Conservation (phyloP, 2,797 vertebrate genomes). For the Argentina silus region DNA sequence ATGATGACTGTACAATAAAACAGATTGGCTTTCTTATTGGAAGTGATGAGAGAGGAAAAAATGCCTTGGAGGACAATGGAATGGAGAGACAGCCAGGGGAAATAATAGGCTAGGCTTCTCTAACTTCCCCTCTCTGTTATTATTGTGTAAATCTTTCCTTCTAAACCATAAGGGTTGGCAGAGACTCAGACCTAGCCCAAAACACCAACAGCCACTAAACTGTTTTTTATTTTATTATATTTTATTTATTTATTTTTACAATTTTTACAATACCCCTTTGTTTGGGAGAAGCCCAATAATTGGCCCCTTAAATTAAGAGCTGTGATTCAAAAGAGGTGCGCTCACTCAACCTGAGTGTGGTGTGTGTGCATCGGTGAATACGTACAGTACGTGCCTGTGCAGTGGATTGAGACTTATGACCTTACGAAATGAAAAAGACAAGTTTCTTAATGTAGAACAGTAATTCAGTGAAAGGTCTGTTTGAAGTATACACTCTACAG, state of each 20-base stretch:
- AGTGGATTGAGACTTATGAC: too few relatives aligned
- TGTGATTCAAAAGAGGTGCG: conserved; percentile 25
- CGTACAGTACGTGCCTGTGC: too few relatives aligned
- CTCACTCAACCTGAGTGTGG: background rate
- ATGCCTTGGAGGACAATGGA: conserved; percentile 24
- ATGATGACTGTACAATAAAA: conserved; percentile 23
- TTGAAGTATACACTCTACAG: too few relatives aligned
- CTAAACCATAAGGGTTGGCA: conserved; percentile 22
- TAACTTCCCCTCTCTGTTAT: conserved; percentile 26
- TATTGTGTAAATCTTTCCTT: conserved; percentile 13
- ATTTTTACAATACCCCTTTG: conserved; percentile 30
- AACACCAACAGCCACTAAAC: conserved; percentile 16
- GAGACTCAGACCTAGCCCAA: conserved; percentile 27
- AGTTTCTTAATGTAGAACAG: too few relatives aligned
- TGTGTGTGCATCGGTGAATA: conserved; percentile 1
- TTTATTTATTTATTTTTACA: too few relatives aligned
- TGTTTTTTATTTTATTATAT: too few relatives aligned
- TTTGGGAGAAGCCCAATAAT: conserved; percentile 16
- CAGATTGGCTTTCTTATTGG: conserved; percentile 67
- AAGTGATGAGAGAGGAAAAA: conserved; percentile 62
- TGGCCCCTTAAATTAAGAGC: conserved; percentile 23
- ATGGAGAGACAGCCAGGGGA: conserved; percentile 20
- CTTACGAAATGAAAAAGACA: too few relatives aligned
- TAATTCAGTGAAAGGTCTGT: too few relatives aligned
- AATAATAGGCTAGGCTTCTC: conserved; percentile 27